Percentiles rank a stretch among this genome's conserved stretches.
Conservation (phyloP, 2,888 invertebrate genomes). For the Drosophila nr. perissopoda region DNA sequence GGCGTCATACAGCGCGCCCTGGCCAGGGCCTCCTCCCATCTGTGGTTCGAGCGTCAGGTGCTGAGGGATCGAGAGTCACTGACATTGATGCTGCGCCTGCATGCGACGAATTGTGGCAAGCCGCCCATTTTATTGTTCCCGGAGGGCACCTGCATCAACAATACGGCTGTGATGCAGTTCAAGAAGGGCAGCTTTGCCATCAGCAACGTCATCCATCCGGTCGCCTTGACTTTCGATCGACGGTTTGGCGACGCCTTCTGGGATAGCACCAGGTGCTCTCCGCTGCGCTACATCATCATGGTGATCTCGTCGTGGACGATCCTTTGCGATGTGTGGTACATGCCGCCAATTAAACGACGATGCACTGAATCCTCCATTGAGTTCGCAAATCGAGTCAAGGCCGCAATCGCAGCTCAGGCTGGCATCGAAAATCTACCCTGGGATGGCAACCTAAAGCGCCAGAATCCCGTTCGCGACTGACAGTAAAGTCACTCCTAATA, state of each 20-base stretch:
- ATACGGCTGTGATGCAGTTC: constrained; percentile 99
- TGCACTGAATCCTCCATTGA: constrained; percentile 40
- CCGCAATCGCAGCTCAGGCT: constrained; percentile 53
- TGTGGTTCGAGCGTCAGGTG: constrained; percentile 98
- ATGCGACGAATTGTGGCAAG: constrained; percentile 94
- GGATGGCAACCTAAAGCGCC: constrained; percentile 69
- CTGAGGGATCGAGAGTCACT: constrained; percentile 95
- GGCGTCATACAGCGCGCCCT: constrained; percentile 96
- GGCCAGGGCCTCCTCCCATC: constrained; percentile 95
- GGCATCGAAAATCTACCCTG: constrained; percentile 55
- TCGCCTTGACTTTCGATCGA: constrained; percentile 93
- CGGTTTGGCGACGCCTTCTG: constrained; percentile 70
- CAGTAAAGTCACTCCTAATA: constrained; percentile 4
- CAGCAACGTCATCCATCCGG: constrained; percentile 96
- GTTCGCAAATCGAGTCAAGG: constrained; percentile 62
- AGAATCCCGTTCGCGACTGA: constrained; percentile 53
- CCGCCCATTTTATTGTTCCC: constrained; percentile 98
- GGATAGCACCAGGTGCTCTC: constrained; percentile 64
- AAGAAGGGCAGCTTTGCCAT: constrained; percentile 99
- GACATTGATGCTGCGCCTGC: constrained; percentile 92
- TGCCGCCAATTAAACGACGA: constrained; percentile 45
- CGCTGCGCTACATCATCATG: constrained; percentile 59
- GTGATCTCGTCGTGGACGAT: constrained; percentile 63
- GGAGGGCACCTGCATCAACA: constrained; percentile 99
- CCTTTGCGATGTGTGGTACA: constrained; percentile 64